Percentiles rank a stretch among this genome's conserved stretches.
These are phyloP conservation scores for Leptinotarsa defecta DNA, from an alignment of 1,140 invertebrate species.

Conservation along the genomic window DNA sequence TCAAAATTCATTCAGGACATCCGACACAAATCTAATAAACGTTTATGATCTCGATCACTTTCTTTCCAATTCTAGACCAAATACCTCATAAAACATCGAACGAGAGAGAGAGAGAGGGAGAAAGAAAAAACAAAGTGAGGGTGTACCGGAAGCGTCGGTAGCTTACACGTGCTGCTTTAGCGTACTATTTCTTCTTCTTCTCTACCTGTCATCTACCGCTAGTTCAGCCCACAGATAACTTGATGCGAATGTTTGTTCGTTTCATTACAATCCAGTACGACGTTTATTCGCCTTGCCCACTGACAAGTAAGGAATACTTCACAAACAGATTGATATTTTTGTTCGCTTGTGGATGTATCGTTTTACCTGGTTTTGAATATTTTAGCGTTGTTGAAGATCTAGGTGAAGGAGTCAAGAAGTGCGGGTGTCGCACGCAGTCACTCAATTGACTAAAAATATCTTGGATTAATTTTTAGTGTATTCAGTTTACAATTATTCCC, in stretches of 20 bases:
- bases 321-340: slow-evolving; percentile 21
- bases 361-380: slow-evolving; percentile 15
- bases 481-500: no score
- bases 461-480: no score
- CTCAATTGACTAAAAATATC: no score
- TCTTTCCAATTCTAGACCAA: no score
- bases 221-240: slow-evolving; percentile 32
- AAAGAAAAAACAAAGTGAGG: slow-evolving; percentile 18
- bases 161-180: slow-evolving; percentile 34
- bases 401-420: neutral
- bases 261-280: slow-evolving; percentile 15
- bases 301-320: slow-evolving; percentile 11
- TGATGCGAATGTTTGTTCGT: slow-evolving; percentile 23
- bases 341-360: slow-evolving; percentile 6
- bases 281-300: slow-evolving; percentile 4
- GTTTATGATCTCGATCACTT: no score
- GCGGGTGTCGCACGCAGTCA: no score
- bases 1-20: no score
- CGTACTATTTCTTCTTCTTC: slow-evolving; percentile 32
- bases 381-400: neutral
- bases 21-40: no score
- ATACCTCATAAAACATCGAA: neutral
- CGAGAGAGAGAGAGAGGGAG: neutral
- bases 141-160: slow-evolving; percentile 39
- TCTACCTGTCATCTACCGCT: slow-evolving; percentile 42